A percentile compares a stretch with the other conserved stretches of the same genome.
phyloP scores from a whole-genome alignment of 2,888 invertebrate species.

The Idaea straminata region DNA sequence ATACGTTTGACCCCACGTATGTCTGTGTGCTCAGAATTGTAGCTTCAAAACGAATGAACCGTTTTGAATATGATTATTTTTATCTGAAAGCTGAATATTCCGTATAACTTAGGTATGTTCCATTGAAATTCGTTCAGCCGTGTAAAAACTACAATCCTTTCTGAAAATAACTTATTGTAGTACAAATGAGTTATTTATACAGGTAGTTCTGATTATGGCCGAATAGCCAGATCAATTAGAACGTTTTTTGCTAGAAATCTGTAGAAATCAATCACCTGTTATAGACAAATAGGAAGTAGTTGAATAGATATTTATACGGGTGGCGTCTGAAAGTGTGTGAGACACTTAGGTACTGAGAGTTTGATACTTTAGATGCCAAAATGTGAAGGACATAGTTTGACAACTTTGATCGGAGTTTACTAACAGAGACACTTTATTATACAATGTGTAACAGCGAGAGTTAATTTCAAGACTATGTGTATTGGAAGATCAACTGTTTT shows the following conservation, averaged over 20 bases:
- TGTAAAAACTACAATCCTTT: background rate
- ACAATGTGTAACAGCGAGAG: no score
- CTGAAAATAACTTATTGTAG: background rate
- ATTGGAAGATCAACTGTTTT: no score
- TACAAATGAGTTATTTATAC: background rate
- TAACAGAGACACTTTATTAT: no score
- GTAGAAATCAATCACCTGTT: background rate
- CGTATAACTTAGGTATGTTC: background rate
- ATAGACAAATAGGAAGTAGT: background rate
- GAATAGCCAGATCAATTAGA: background rate
- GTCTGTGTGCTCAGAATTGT: no score
- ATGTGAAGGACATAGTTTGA: no score
- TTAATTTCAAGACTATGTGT: no score
- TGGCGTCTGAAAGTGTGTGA: slow-evolving; percentile 26
- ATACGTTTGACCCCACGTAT: no score
- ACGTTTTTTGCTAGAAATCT: background rate
- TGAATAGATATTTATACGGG: slow-evolving; percentile 16
- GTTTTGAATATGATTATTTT: background rate
- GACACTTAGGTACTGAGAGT: background rate
- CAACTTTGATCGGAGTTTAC: no score
- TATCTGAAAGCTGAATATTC: no score
- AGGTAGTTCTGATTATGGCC: background rate
- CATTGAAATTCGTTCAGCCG: background rate
- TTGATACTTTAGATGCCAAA: no score
- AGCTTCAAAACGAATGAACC: background rate